Conservation (phyloP, 2,797 vertebrate genomes). For the Coilia nasus region DNA sequence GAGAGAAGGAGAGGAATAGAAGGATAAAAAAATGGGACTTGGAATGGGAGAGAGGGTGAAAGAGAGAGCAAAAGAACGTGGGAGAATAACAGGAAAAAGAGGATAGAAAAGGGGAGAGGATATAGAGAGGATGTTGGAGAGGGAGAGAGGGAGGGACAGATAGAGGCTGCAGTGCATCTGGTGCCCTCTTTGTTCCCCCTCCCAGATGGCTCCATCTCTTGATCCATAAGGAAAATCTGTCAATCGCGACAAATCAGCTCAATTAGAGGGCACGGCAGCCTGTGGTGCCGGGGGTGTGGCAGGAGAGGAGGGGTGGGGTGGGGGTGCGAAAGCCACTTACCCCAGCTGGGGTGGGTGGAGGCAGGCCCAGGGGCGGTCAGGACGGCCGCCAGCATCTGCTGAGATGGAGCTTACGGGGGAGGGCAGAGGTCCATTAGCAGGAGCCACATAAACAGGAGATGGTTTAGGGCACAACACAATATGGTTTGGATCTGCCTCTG, state of each 20-base stretch:
- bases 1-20: no score
- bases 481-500: background rate
- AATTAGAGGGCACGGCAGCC: slow-evolving; percentile 10
- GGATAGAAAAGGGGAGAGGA: no score
- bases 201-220: background rate
- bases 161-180: background rate
- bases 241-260: slow-evolving; percentile 17
- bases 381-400: background rate
- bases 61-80: no score
- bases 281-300: background rate
- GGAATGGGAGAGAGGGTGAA: no score
- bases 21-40: no score
- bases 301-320: background rate
- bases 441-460: background rate
- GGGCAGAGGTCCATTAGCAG: background rate
- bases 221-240: slow-evolving; percentile 2
- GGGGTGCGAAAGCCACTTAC: background rate
- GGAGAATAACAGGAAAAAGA: no score
- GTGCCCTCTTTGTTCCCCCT: slow-evolving; percentile 2
- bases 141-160: background rate
- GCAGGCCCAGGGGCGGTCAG: background rate
- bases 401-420: background rate
- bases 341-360: slow-evolving; percentile 12
- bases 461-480: no score
- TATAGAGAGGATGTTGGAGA: background rate